A percentile compares a stretch with the other conserved stretches of the same genome.
phyloP scores from a whole-genome alignment of 2,113 vertebrate genomes.

The Falco punctatus region DNA sequence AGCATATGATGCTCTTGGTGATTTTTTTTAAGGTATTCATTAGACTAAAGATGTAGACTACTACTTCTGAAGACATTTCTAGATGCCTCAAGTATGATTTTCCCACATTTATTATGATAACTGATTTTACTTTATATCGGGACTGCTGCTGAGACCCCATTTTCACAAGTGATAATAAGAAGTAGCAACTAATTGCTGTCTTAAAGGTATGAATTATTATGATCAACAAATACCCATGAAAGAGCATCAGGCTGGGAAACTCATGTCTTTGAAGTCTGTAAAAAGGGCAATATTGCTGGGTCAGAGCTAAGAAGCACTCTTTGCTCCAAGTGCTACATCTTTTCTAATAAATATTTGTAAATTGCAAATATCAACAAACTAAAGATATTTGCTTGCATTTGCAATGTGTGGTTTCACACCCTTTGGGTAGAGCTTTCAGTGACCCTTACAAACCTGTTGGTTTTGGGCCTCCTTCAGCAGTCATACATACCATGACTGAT shows the following conservation, averaged over 20 bases:
- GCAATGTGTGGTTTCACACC: background rate
- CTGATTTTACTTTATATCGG: background rate
- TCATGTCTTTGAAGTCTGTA: background rate
- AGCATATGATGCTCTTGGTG: rapidly evolving
- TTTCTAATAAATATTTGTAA: background rate
- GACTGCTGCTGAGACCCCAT: background rate
- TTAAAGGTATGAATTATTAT: background rate
- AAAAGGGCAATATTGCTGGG: background rate
- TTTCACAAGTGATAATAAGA: background rate
- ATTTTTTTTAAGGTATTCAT: background rate
- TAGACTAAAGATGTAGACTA: background rate
- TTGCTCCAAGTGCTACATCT: background rate
- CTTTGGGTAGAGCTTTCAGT: background rate
- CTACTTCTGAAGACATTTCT: background rate
- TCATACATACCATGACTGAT: background rate
- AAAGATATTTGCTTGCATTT: background rate
- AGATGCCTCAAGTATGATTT: background rate
- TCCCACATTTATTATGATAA: background rate
- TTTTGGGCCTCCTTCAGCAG: background rate
- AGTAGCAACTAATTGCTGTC: background rate
- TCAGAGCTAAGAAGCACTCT: background rate
- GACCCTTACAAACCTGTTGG: background rate
- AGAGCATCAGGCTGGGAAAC: background rate
- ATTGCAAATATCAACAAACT: background rate
- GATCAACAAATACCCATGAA: background rate